These are phyloP conservation scores for Pygoscelis adeliae DNA, from an alignment of 2,113 vertebrate species.

Conservation along the genomic window DNA sequence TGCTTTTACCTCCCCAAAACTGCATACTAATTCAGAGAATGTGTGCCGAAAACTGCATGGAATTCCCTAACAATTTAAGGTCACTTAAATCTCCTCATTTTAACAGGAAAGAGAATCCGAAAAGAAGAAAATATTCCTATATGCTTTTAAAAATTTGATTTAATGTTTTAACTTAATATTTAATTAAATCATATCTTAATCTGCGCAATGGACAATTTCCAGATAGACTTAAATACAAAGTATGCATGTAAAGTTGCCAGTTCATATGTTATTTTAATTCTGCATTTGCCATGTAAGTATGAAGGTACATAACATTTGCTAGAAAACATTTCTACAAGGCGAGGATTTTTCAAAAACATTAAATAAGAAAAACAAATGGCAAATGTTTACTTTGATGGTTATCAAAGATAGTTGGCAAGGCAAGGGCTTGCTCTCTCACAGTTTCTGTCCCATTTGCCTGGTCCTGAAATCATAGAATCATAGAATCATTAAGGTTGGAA, in stretches of 20 bases:
- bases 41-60: not conserved
- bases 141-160: not conserved
- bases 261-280: not conserved
- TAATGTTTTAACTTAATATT: not conserved
- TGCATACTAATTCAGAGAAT: not conserved
- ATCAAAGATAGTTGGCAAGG: not conserved
- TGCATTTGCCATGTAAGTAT: not conserved
- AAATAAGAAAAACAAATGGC: not conserved
- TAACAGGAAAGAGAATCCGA: not conserved
- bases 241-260: not conserved
- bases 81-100: not conserved
- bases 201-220: not conserved
- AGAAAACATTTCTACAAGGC: not conserved
- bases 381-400: not conserved
- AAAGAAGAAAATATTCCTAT: not conserved
- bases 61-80: not conserved
- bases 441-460: not conserved
- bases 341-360: not conserved
- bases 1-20: not conserved
- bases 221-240: not conserved
- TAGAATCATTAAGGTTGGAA: too few relatives aligned
- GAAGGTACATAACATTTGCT: not conserved
- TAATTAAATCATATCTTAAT: not conserved
- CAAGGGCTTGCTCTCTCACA: not conserved
- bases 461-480: too few relatives aligned